Evolutionary conservation across 1,140 invertebrate species (phyloP), one percentile per base, ranked within the genome.

Genomic region (Yoshiicerus persimilis): DNA sequence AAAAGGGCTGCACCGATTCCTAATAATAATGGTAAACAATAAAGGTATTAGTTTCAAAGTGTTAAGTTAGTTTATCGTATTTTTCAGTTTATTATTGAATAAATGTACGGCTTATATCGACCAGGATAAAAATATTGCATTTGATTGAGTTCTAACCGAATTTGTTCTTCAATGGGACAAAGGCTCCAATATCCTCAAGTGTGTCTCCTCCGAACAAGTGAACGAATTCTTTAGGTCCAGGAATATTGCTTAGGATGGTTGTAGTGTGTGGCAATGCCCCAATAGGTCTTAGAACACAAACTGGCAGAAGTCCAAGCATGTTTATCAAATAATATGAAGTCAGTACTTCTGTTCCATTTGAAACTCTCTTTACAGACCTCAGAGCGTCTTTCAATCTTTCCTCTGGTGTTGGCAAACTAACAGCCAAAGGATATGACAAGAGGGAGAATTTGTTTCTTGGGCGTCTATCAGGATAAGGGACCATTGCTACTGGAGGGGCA

Each of bases 1-100:
- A 90, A 90, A 5, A 90, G 39, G 8, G 85, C 86, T n/a, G 87
- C 66, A 20, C 89, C 89, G 47, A 90, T 89, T 2, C 89, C 89
- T 89, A 30, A 1, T 4, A 84, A 86, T 30, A 84, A 77, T 75
- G 32, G 0, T 10, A 36, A 34, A 87, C 5, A 27, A 39, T 36
- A 13, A 11, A 10, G 23, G n/a, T 25, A 3, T 10, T 62, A 20
- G 20, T 10, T 62, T 23, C n/a, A 11, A n/a, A 20, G 8, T 2
- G 23, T 20, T 20, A 62, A 20, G 16, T 62, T 8, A 8, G 13
- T 41, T 8, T 8, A 41, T 41, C 39, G 13, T 41, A 41, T n/a
- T n/a, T n/a, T n/a, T 41, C 13, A 41, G 39, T 8, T 41, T 41
- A 41, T 41, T 41, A 41, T 8, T 41, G 13, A 8, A 41, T 41